Base-by-base conservation (phyloP, 2,113 vertebrate species). In the Notiomystis cincta region DNA sequence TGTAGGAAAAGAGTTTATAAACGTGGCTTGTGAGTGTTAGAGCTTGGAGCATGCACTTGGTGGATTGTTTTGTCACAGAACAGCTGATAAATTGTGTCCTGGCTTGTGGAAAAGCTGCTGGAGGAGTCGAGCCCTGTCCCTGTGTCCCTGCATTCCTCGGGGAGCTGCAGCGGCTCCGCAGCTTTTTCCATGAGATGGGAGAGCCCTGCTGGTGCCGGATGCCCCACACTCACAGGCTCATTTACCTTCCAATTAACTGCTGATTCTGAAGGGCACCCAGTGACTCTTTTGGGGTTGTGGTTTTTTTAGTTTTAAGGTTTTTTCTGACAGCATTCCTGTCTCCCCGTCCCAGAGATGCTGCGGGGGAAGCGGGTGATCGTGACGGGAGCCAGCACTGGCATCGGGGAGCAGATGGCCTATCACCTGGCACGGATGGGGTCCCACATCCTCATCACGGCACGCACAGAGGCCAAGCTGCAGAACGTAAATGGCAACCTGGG, bases 301-400 rank as follows among this genome's bases (percentile, higher is more conserved):
- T 15, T 25, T 5, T 30, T n/a, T 7, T 9, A 31, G 54, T 5
- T 54, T 19, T 7, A 31, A 30, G 6, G 16, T 11, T 19, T 21
- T 27, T 80, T 40, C 48, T 27, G 9, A 21, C 12, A 61, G 38
- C 15, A 6, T 47, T 57, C 28, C 67, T 75, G 37, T 87, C 67
- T 82, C 57, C 95, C 35, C 17, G 65, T 81, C 48, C 4, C 96
- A 98, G 98, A 98, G 92, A 98, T 98, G 98, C 97, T 98, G 81
- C 96, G 82, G 40, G 98, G 98, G 53, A 98, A 98, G 94, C 92
- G 93, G 60, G 98, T 98, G 89, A 97, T 98, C 17, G 95, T 98
- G 82, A 98, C 98, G 0, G 98, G 98, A 30, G 98, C 98, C 28
- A 98, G 98, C 97, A 98, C 69, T 2, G 98, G 98, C 1, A 98